A percentile compares a stretch with the other conserved stretches of the same genome.
These are phyloP conservation scores for Ceratoteleas bidentatus DNA, from an alignment of 1,140 invertebrate genomes.

Conservation along the genomic window DNA sequence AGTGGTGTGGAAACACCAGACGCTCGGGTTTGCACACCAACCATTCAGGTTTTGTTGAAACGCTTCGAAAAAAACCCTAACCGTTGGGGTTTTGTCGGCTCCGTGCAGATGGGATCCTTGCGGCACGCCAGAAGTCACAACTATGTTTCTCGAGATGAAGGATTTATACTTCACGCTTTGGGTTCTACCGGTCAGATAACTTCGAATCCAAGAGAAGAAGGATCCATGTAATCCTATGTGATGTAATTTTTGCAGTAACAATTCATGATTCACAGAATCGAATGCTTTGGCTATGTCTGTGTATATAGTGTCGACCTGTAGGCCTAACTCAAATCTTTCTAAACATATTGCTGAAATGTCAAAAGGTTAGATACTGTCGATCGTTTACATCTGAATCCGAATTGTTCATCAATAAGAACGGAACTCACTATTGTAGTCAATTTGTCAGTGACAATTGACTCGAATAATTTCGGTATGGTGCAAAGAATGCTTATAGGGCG, in stretches of 20 bases:
- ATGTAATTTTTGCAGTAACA: not conserved
- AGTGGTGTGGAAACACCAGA: too few relatives aligned
- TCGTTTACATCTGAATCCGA: not conserved
- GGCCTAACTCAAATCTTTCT: not conserved
- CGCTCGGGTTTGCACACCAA: too few relatives aligned
- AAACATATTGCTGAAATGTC: not conserved
- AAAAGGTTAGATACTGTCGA: not conserved
- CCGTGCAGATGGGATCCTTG: slow-evolving; percentile 3
- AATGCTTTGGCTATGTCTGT: not conserved
- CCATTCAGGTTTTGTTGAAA: too few relatives aligned
- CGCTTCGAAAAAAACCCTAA: too few relatives aligned
- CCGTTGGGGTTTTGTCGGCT: too few relatives aligned
- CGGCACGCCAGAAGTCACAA: not conserved
- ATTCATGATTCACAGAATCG: not conserved
- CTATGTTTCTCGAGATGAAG: not conserved
- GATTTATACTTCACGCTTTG: not conserved
- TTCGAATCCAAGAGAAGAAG: not conserved
- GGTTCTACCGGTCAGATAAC: not conserved
- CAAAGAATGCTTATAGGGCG: not conserved
- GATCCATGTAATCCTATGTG: not conserved
- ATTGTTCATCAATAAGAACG: not conserved
- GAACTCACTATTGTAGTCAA: not conserved
- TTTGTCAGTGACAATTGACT: not conserved
- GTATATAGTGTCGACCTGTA: slow-evolving; percentile 1
- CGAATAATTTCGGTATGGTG: not conserved